A percentile compares a stretch with the other conserved stretches of the same genome.
Conservation (phyloP, 1,140 invertebrate genomes). For the Phymorhynchus buccinoides region DNA sequence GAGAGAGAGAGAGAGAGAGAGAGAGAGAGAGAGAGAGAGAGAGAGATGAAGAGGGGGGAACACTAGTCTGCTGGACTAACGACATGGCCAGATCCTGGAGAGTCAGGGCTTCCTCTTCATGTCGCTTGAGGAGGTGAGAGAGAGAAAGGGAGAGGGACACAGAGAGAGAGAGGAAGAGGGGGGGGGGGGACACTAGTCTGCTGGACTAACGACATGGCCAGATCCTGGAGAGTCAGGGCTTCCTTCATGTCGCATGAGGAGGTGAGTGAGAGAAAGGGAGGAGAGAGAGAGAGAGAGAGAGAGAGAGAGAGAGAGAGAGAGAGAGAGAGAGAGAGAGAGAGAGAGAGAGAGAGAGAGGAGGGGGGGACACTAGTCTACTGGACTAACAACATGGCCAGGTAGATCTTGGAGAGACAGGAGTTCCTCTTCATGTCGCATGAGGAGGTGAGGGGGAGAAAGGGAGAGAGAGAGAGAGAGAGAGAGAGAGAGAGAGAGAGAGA, state of each 20-base stretch:
- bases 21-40: no score
- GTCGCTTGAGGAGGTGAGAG: not conserved
- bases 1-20: no score
- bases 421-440: constrained; percentile 13
- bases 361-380: constrained; percentile 47
- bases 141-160: not conserved
- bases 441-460: no score
- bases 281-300: not conserved
- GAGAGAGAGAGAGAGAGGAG: no score
- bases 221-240: not conserved
- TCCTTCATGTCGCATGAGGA: no score
- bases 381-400: constrained; percentile 28
- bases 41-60: not conserved
- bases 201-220: no score
- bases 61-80: constrained; percentile 45
- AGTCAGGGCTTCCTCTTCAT: constrained; percentile 29
- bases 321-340: no score
- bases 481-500: no score
- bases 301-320: not conserved
- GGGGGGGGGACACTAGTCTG: no score
- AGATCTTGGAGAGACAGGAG: constrained; percentile 41
- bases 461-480: no score
- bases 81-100: constrained; percentile 28
- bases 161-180: not conserved
- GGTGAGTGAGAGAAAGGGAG: not conserved